These are phyloP conservation scores for Nemotelus pantherinus DNA, from an alignment of 2,888 invertebrate species.

Conservation along the genomic window DNA sequence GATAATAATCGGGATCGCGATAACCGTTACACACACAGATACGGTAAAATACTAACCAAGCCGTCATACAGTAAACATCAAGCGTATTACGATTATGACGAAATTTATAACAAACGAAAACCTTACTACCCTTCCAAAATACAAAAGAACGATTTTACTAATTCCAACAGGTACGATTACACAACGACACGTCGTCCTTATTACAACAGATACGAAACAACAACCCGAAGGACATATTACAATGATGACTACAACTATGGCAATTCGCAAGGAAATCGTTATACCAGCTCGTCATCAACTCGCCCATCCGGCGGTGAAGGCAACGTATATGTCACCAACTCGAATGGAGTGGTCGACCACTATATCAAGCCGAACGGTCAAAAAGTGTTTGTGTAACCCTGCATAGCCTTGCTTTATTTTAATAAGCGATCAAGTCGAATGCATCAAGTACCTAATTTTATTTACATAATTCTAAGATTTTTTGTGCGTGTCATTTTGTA, in stretches of 20 bases:
- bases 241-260: slow-evolving; percentile 36
- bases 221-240: slow-evolving; percentile 25
- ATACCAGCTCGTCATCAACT: neutral
- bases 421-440: neutral
- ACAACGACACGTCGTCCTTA: slow-evolving; percentile 43
- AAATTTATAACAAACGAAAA: slow-evolving; percentile 13
- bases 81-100: slow-evolving; percentile 21
- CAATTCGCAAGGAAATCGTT: slow-evolving; percentile 14
- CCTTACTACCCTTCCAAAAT: slow-evolving; percentile 24
- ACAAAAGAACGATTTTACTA: slow-evolving; percentile 14
- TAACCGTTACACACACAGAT: slow-evolving; percentile 50
- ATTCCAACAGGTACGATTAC: slow-evolving; percentile 13
- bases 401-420: neutral
- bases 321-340: slow-evolving; percentile 52
- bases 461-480: slow-evolving; percentile 12
- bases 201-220: slow-evolving; percentile 38
- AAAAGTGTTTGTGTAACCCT: slow-evolving; percentile 49
- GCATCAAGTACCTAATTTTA: neutral
- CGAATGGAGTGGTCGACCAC: slow-evolving; percentile 52
- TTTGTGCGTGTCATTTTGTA: slow-evolving; percentile 8
- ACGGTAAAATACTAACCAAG: slow-evolving; percentile 23
- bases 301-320: slow-evolving; percentile 31
- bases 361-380: slow-evolving; percentile 50
- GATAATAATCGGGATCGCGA: slow-evolving; percentile 48
- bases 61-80: slow-evolving; percentile 32